phyloP scores from a whole-genome alignment of 2,797 vertebrate genomes.

The Enteromius radiatus region DNA sequence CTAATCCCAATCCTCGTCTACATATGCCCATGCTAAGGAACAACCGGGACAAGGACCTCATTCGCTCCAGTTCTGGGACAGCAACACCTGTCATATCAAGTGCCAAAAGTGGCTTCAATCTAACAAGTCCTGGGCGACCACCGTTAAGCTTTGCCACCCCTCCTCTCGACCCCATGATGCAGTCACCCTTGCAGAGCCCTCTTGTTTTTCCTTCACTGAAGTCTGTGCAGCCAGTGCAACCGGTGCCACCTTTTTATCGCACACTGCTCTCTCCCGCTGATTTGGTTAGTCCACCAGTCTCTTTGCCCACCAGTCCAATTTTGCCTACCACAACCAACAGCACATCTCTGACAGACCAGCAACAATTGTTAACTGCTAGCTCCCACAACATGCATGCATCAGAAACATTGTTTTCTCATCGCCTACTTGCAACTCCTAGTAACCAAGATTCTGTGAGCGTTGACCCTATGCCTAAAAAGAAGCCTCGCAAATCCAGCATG shows the following conservation, averaged over 20 bases:
- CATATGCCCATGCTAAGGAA: slow-evolving; percentile 93
- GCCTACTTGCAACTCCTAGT: slow-evolving; percentile 77
- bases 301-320: slow-evolving; percentile 94
- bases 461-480: slow-evolving; percentile 96
- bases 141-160: slow-evolving; percentile 95
- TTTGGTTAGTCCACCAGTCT: slow-evolving; percentile 93
- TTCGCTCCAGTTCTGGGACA: slow-evolving; percentile 87
- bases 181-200: slow-evolving; percentile 92
- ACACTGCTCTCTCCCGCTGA: slow-evolving; percentile 93
- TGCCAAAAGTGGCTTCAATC: slow-evolving; percentile 88
- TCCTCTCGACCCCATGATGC: slow-evolving; percentile 91
- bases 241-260: slow-evolving; percentile 95
- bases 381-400: slow-evolving; percentile 73
- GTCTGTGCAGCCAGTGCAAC: slow-evolving; percentile 94
- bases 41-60: slow-evolving; percentile 98
- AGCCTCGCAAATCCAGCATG: slow-evolving; percentile 98
- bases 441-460: slow-evolving; percentile 76
- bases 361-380: slow-evolving; percentile 78
- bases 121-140: slow-evolving; percentile 95
- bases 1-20: slow-evolving; percentile 94
- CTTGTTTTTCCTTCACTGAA: slow-evolving; percentile 95
- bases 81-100: slow-evolving; percentile 97
- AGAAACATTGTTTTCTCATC: slow-evolving; percentile 72
- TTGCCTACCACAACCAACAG: slow-evolving; percentile 85
- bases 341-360: slow-evolving; percentile 77